Percentiles rank a stretch among this genome's conserved stretches.
phyloP scores from a whole-genome alignment of 2,113 vertebrate species.

The Callocephalon fimbriatum region DNA sequence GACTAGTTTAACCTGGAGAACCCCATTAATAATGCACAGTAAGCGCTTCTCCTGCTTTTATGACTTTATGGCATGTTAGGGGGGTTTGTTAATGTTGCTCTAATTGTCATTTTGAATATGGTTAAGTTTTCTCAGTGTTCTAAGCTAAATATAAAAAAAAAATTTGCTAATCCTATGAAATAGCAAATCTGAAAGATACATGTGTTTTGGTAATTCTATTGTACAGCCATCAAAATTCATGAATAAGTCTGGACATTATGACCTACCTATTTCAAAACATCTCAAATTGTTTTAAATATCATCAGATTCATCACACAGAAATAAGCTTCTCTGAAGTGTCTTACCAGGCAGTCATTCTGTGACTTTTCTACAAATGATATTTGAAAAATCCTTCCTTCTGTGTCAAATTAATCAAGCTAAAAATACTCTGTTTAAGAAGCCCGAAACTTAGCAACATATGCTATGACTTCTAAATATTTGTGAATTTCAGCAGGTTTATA shows the following conservation, averaged over 20 bases:
- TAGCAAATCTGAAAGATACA: neutral
- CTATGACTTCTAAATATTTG: neutral
- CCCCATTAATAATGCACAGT: conserved; percentile 48
- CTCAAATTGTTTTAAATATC: neutral
- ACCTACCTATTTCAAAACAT: neutral
- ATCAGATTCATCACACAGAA: neutral
- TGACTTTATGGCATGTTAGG: neutral
- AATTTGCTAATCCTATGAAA: neutral
- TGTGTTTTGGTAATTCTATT: neutral
- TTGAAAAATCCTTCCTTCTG: neutral
- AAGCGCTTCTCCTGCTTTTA: conserved; percentile 6
- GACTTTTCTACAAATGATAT: neutral
- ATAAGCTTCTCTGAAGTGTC: neutral
- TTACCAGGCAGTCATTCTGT: neutral
- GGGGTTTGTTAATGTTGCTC: neutral
- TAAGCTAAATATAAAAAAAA: neutral
- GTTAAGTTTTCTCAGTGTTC: neutral
- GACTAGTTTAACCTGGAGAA: conserved; percentile 63
- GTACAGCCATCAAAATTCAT: neutral
- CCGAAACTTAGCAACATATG: neutral
- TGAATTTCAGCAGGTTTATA: neutral
- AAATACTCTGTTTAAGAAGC: neutral
- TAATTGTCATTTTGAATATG: conserved; percentile 31
- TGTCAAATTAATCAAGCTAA: neutral
- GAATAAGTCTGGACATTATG: neutral